Base-by-base conservation (phyloP, 2,797 vertebrate genomes). In the Euthynnus affinis region DNA sequence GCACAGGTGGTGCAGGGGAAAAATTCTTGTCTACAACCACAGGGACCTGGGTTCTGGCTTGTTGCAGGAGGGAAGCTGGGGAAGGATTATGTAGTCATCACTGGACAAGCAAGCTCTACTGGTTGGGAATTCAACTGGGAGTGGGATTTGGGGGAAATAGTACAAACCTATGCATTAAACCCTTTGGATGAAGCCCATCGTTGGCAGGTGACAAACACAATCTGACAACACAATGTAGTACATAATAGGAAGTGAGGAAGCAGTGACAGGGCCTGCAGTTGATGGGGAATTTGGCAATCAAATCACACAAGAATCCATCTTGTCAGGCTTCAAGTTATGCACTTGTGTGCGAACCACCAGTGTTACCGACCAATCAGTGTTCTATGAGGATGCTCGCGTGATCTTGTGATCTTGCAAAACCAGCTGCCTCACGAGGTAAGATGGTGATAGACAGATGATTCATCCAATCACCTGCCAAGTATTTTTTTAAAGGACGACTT, bases 1-100 rank as follows among this genome's bases (percentile, higher is more conserved):
- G 29, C 44, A 60, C 66, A 62, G 74, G 57, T 51, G 51, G 51
- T 32, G 29, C 49, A 61, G 29, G n/a, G 40, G 10, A 4, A 51
- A 25, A 44, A 55, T 23, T 61, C 25, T 61, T 70, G 70, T 15
- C 9, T 10, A 6, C 1, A 1, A 62, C 40, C 64, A 70, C 69
- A 42, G 49, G 49, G 55, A 52, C 32, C 27, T 32, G 29, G 9
- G 40, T 29, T 63, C 60, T 57, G 20, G 34, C 18, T 52, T 40
- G 5, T 53, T 58, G 51, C 12, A 14, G 34, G 22, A 27, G 32
- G 14, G 25, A 78, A 55, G 5, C 1, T 13, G 1, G 18, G 29
- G 66, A 48, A 15, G 17, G 32, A 61, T 61, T 56, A n/a, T 51
- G 22, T 42, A 20, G 15, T 34, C 25, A 25, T 17, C 8, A 0